phyloP scores from a whole-genome alignment of 1,140 invertebrate genomes.

The Camponotus vicinus region DNA sequence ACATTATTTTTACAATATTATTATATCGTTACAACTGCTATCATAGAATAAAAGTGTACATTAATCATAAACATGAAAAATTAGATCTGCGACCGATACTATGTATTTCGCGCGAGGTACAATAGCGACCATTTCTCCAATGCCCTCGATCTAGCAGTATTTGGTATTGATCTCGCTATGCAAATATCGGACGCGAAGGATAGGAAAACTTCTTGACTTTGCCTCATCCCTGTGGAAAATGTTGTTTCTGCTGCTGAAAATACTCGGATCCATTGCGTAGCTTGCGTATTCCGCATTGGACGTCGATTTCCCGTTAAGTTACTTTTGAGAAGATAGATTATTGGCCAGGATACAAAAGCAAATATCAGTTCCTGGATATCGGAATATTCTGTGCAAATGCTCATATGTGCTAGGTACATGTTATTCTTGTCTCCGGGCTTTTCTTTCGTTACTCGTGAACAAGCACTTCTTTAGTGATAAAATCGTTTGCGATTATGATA shows the following conservation, averaged over 20 bases:
- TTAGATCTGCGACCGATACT: constrained; percentile 9
- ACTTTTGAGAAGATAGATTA: constrained; percentile 60
- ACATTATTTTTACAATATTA: background rate
- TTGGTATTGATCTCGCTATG: constrained; percentile 58
- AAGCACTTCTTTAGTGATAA: constrained; percentile 44
- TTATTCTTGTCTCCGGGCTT: constrained; percentile 12
- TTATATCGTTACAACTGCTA: background rate
- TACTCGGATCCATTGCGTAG: constrained; percentile 54
- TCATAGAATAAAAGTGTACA: background rate
- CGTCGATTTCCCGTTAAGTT: constrained; percentile 63
- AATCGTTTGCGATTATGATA: background rate
- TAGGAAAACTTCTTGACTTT: constrained; percentile 61
- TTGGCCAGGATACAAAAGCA: constrained; percentile 47
- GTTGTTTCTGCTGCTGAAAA: constrained; percentile 50
- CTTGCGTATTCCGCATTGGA: constrained; percentile 30
- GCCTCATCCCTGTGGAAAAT: constrained; percentile 42
- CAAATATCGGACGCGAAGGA: constrained; percentile 58
- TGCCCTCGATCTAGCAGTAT: constrained; percentile 31
- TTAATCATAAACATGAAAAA: background rate
- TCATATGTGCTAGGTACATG: background rate
- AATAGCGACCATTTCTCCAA: constrained; percentile 11
- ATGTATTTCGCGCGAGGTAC: background rate
- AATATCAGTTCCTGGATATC: constrained; percentile 51
- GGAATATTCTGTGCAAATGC: constrained; percentile 55
- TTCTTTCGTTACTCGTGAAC: background rate